Evolutionary conservation across 2,888 invertebrate genomes (phyloP).

Genomic region (Tachina grossa): DNA sequence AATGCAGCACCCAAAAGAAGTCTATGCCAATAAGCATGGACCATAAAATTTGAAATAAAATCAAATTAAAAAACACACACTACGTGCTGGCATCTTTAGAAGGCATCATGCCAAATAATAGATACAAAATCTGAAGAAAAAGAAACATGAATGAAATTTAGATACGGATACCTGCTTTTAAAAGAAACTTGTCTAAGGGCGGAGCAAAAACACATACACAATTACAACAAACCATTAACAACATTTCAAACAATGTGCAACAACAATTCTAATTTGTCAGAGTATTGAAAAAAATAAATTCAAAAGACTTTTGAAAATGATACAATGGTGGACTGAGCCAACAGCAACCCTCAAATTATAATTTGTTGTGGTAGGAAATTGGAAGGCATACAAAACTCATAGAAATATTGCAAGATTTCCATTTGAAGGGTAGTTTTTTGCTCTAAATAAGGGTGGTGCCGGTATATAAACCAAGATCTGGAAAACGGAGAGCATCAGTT

Average conservation of each 20-base stretch:
- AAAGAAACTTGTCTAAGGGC: slow-evolving; percentile 74
- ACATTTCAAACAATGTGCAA: slow-evolving; percentile 27
- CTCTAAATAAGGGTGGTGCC: slow-evolving; percentile 54
- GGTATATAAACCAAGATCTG: slow-evolving; percentile 76
- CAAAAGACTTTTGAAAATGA: slow-evolving; percentile 27
- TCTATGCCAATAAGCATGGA: slow-evolving; percentile 40
- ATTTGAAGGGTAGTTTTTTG: slow-evolving; percentile 65
- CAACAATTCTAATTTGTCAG: slow-evolving; percentile 58
- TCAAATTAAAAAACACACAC: slow-evolving; percentile 28
- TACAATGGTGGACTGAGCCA: slow-evolving; percentile 65
- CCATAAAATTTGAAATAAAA: slow-evolving; percentile 53
- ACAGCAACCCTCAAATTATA: slow-evolving; percentile 79
- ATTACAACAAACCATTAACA: slow-evolving; percentile 76
- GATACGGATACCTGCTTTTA: slow-evolving; percentile 51
- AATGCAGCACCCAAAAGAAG: background rate
- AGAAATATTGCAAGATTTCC: background rate
- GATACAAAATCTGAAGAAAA: slow-evolving; percentile 9
- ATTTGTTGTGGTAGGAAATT: slow-evolving; percentile 75
- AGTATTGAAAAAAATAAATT: slow-evolving; percentile 40
- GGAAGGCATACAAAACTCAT: slow-evolving; percentile 56
- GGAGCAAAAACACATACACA: slow-evolving; percentile 77
- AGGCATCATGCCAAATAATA: slow-evolving; percentile 57
- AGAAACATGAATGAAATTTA: slow-evolving; percentile 44
- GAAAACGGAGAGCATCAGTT: slow-evolving; percentile 74
- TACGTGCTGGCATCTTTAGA: slow-evolving; percentile 4